Evolutionary conservation across 1,140 invertebrate species (phyloP).

Genomic region (Galleria mellonella): DNA sequence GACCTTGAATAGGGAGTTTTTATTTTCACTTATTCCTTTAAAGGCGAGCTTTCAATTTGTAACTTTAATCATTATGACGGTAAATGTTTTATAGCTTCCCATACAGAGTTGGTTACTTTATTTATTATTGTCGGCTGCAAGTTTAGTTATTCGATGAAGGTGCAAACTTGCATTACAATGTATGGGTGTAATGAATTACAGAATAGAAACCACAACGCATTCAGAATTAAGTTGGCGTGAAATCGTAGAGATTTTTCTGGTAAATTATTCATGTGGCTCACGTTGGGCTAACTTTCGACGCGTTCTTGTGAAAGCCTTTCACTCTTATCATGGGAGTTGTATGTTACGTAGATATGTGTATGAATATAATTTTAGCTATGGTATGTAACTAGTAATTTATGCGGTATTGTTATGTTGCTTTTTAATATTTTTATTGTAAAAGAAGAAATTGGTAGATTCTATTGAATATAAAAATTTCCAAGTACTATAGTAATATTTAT

Average conservation of each 20-base stretch:
- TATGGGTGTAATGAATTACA: constrained; percentile 53
- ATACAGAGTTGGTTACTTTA: too few species aligned
- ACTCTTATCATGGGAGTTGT: constrained; percentile 55
- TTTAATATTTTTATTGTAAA: too few species aligned
- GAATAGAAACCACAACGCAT: constrained; percentile 67
- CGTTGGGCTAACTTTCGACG: constrained; percentile 60
- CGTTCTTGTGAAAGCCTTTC: constrained; percentile 66
- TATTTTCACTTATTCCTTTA: too few species aligned
- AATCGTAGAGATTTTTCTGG: constrained; percentile 72
- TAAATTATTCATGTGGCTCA: constrained; percentile 71
- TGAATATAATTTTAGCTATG: constrained; percentile 1
- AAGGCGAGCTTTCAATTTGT: too few species aligned
- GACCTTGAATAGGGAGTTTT: too few species aligned
- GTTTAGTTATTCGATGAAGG: constrained; percentile 14
- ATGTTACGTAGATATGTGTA: constrained; percentile 14
- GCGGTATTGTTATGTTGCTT: too few species aligned
- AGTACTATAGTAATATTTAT: not conserved
- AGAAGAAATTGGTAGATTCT: too few species aligned
- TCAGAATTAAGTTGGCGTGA: constrained; percentile 64
- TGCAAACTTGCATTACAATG: constrained; percentile 30
- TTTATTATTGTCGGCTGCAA: not conserved
- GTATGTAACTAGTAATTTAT: constrained; percentile 1
- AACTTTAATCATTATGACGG: too few species aligned
- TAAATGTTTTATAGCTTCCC: too few species aligned
- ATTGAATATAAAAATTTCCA: too few species aligned